Evolutionary conservation across 2,888 invertebrate species (phyloP).

Genomic region (Beris morrisii): DNA sequence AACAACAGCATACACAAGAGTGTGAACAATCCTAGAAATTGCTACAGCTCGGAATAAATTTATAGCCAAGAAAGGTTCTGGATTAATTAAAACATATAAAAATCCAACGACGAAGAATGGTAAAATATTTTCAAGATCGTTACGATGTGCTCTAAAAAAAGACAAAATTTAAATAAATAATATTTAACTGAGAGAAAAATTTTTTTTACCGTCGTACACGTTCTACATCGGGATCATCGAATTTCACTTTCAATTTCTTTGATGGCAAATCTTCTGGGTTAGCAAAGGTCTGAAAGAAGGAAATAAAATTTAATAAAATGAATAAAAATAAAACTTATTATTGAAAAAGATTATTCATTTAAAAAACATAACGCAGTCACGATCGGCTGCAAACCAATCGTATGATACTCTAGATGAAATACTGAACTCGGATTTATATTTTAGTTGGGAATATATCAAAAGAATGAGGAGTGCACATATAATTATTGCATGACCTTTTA

Average conservation of each 20-base stretch:
- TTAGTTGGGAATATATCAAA: too few species aligned
- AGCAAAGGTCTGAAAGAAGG: conserved; percentile 58
- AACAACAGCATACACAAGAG: conserved; percentile 60
- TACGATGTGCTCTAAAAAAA: conserved; percentile 61
- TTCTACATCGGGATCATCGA: conserved; percentile 59
- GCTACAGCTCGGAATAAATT: conserved; percentile 61
- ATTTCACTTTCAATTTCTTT: conserved; percentile 52
- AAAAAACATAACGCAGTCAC: too few species aligned
- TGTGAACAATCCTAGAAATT: conserved; percentile 59
- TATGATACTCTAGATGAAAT: too few species aligned
- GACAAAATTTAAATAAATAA: conserved; percentile 4
- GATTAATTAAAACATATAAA: conserved; percentile 59
- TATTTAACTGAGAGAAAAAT: neutral
- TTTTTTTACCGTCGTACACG: conserved; percentile 53
- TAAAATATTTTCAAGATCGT: conserved; percentile 65
- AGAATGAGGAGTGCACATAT: too few species aligned
- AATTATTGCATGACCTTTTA: too few species aligned
- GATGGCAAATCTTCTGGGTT: conserved; percentile 60
- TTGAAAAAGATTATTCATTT: neutral
- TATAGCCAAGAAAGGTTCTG: conserved; percentile 56
- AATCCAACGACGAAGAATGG: conserved; percentile 60
- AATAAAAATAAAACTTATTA: neutral
- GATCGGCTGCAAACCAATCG: too few species aligned
- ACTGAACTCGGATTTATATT: too few species aligned
- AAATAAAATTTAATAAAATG: neutral